Base-by-base conservation (phyloP, 2,888 invertebrate species). In the Arge pagana region DNA sequence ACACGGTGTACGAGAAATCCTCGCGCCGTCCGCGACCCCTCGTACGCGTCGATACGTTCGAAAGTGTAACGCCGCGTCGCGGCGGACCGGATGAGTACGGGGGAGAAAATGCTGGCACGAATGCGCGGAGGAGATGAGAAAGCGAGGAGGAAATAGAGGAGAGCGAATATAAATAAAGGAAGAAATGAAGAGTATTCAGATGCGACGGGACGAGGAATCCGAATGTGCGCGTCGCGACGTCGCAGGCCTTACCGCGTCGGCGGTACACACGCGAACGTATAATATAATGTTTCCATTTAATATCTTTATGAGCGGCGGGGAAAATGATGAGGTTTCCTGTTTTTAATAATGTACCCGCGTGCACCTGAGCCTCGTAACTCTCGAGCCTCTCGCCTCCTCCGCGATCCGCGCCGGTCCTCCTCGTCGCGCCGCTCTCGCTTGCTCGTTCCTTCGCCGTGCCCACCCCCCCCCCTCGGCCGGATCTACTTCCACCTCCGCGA, bases 281-380 rank as follows among this genome's bases (percentile, higher is more conserved):
- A 68, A 70, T 68, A 69, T 72, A 74, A 74, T 70, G 70, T 71
- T 69, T 70, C 70, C 70, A 68, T 73, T 72, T 73, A 73, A 73
- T 72, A 72, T 72, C 69, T 72, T 71, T 72, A 72, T 67, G 71
- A 67, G 68, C 59, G 59, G 59, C 60, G 62, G 62, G 56, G 64
- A 74, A 71, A 74, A 72, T 71, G 71, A 74, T 71, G 73, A 72
- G 72, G 70, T 71, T 71, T 68, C 67, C 67, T 70, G 71, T 71
- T 72, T 72, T 72, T 74, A 73, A 73, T 73, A 73, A 73, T 72
- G 70, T 67, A 67, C 67, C 67, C 64, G 54, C 58, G 64, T 64
- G 59, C 73, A 72, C 72, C 72, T 72, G 72, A 72, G 66, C 67
- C 71, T 68, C 70, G 72, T 72, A 73, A 73, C 66, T 73, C 72